Base-by-base conservation (phyloP, 2,888 invertebrate species). In the Ceramica pisi region DNA sequence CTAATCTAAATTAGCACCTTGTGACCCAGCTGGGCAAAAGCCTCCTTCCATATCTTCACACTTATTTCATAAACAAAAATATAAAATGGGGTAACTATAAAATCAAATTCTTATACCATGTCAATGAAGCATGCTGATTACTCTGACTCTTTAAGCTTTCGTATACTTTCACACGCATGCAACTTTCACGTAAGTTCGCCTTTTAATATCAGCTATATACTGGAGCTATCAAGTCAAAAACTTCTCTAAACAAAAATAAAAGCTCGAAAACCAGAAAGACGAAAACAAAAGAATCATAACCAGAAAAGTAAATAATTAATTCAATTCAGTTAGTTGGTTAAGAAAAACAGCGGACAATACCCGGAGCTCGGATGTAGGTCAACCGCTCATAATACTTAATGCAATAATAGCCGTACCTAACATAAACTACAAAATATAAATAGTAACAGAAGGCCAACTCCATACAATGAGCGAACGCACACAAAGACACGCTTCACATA, bases 221-320 rank as follows among this genome's bases (percentile, higher is more conserved):
- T 0, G 3, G 23, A 23, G 23, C 21, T 51, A 23, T 12, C 9
- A 51, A 51, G 44, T 55, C 2, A n/a, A 35, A 23, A 38, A 38
- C 21, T 19, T 41, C 0, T 14, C 31, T 23, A 51, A 64, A 35
- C 23, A 35, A 35, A 44, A 60, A 51, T 51, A 51, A 71, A 60
- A 44, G 1, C 7, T 46, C 5, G 5, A 64, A 31, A 31, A 5
- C 31, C 31, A 31, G 31, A 31, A 5, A 31, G 31, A 31, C 31
- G 31, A 31, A 62, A 71, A 56, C 38, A 53, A 68, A 41, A 53
- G 55, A 19, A 60, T 44, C 44, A 19, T 50, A 48, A 44, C 19
- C n/a, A 31, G 31, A 59, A 61, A 57, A 46, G 50, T 38, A 56
- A 64, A 55, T 57, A 46, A 78, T 65, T 75, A 59, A 71, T 71